A percentile compares a stretch with the other conserved stretches of the same genome.
Evolutionary conservation across 2,888 invertebrate genomes (phyloP).

Genomic region (Carabus problematicus): DNA sequence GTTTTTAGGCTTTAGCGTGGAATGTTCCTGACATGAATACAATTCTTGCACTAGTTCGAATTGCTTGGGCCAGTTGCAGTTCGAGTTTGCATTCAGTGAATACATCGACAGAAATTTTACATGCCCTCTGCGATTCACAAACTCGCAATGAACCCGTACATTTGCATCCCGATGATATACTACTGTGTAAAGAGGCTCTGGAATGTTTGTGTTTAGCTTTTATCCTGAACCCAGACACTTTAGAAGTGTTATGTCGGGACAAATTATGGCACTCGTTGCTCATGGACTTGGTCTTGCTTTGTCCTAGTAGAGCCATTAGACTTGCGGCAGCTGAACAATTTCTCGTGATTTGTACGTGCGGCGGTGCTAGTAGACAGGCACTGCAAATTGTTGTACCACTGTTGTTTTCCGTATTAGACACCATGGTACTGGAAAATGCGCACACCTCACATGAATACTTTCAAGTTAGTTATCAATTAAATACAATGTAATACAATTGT

Average conservation of each 20-base stretch:
- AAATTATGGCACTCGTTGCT: slow-evolving; percentile 88
- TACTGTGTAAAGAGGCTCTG: slow-evolving; percentile 84
- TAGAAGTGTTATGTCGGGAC: slow-evolving; percentile 83
- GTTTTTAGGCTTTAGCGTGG: slow-evolving; percentile 67
- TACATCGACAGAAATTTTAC: slow-evolving; percentile 68
- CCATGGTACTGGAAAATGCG: slow-evolving; percentile 71
- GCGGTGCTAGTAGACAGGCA: slow-evolving; percentile 67
- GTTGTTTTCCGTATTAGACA: slow-evolving; percentile 71
- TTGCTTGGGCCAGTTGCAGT: slow-evolving; percentile 81
- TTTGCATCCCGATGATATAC: slow-evolving; percentile 55
- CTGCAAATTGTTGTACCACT: slow-evolving; percentile 71
- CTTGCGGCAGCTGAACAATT: slow-evolving; percentile 85
- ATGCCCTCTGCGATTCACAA: slow-evolving; percentile 68
- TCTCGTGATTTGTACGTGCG: slow-evolving; percentile 82
- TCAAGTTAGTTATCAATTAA: slow-evolving; percentile 52
- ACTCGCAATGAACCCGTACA: slow-evolving; percentile 67
- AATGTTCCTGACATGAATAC: slow-evolving; percentile 76
- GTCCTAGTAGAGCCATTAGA: slow-evolving; percentile 76
- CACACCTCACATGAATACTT: slow-evolving; percentile 81
- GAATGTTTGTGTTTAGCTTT: slow-evolving; percentile 91
- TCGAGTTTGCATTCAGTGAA: slow-evolving; percentile 70
- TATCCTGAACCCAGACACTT: slow-evolving; percentile 85
- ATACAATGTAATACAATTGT: slow-evolving; percentile 43
- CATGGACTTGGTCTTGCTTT: slow-evolving; percentile 85
- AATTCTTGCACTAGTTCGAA: slow-evolving; percentile 75